Percentiles rank a stretch among this genome's conserved stretches.
Evolutionary conservation across 1,140 invertebrate genomes (phyloP).

Genomic region (Caenorhabditis remanei): DNA sequence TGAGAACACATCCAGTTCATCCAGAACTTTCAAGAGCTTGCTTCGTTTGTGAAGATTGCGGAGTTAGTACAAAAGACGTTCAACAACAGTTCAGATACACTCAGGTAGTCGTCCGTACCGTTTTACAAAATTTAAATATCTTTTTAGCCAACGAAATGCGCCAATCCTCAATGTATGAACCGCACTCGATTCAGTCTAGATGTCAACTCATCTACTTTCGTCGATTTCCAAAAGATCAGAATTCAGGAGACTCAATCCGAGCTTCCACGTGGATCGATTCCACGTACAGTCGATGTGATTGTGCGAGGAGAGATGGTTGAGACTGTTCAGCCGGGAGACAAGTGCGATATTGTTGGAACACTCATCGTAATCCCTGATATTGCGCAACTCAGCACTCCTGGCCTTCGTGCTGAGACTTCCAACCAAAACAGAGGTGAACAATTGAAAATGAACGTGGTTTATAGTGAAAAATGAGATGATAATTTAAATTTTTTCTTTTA

Average conservation of each 20-base stretch:
- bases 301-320: slow-evolving; percentile 96
- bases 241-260: slow-evolving; percentile 99
- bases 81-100: slow-evolving; percentile 93
- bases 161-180: slow-evolving; percentile 94
- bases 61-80: slow-evolving; percentile 92
- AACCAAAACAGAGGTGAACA: slow-evolving; percentile 77
- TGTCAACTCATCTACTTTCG: slow-evolving; percentile 92
- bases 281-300: slow-evolving; percentile 93
- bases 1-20: slow-evolving; percentile 94
- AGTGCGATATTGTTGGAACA: slow-evolving; percentile 95
- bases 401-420: slow-evolving; percentile 72
- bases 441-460: slow-evolving; percentile 80
- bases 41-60: slow-evolving; percentile 95
- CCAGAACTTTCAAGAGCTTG: slow-evolving; percentile 92
- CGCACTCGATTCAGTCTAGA: slow-evolving; percentile 90
- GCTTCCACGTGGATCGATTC: slow-evolving; percentile 94
- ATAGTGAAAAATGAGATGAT: background rate
- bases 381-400: slow-evolving; percentile 86
- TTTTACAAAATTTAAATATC: background rate
- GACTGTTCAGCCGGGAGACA: slow-evolving; percentile 89
- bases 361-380: slow-evolving; percentile 98
- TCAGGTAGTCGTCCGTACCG: slow-evolving; percentile 81
- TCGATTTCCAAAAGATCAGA: slow-evolving; percentile 98
- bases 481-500: background rate
- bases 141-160: slow-evolving; percentile 90